phyloP scores from a whole-genome alignment of 2,113 vertebrate genomes.

The Vulpes ferrilata region DNA sequence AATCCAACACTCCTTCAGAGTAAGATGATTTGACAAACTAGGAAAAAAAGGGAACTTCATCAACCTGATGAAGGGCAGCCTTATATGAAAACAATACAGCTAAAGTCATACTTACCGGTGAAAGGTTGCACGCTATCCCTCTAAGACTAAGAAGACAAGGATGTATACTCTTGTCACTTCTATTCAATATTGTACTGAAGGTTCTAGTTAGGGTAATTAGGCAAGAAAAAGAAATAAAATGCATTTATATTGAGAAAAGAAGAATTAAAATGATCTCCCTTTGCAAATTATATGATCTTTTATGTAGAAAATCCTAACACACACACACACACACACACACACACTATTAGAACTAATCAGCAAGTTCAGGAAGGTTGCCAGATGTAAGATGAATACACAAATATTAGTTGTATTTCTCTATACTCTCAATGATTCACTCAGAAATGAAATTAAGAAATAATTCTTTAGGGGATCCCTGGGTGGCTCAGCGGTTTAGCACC shows the following conservation, averaged over 20 bases:
- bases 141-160: neutral
- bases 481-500: no score
- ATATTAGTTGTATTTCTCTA: neutral
- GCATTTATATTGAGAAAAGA: neutral
- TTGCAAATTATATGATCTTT: neutral
- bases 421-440: neutral
- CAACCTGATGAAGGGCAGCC: neutral
- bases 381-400: neutral
- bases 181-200: neutral
- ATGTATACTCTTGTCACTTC: neutral
- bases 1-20: neutral
- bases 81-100: neutral
- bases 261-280: neutral
- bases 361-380: neutral
- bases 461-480: neutral
- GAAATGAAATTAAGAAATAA: constrained; percentile 46
- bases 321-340: neutral
- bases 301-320: neutral
- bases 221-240: neutral
- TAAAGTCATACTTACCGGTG: neutral
- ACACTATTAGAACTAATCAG: neutral
- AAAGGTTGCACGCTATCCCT: neutral
- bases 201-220: neutral
- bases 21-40: constrained; percentile 19
- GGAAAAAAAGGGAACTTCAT: neutral